Base-by-base conservation (phyloP, 92 coral and sea anemone genomes). In the Zoanthus gigantus region DNA sequence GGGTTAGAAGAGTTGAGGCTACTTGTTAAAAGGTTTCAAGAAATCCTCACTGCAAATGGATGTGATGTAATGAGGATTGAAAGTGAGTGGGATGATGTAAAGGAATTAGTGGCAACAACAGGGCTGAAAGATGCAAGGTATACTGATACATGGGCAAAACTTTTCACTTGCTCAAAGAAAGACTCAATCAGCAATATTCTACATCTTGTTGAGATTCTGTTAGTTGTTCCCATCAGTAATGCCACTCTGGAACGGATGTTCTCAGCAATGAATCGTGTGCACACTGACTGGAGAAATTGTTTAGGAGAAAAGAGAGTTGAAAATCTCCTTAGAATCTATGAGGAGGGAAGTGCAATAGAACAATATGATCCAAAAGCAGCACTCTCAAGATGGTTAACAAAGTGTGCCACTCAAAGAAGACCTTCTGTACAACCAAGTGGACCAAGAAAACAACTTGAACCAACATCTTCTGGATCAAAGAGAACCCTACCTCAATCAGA, bases 1-100 rank as follows among this genome's bases (percentile, higher is more conserved):
- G 91, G 91, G 44, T 16, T 8, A 83, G 88, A 88, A 1, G 91
- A 82, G 87, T 9, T 82, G 50, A 88, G 87, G 74, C n/a, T 68
- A 44, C 82, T 82, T 82, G 23, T 17, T 72, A 47, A 88, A 0
- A 18, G 91, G 74, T 88, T 88, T 83, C 12, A 47, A 8, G 45
- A 32, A 6, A 14, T 88, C 11, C 91, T 82, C 50, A 82, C 58
- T 15, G 87, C 90, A 87, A 87, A 87, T 54, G 87, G 87, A 18
- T 83, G 87, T 83, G 77, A 83, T 31, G 12, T 31, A 4, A 72
- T 8, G 9, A 72, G 23, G 77, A 72, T 72, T 37, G 77, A 72
- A 8, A 85, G 88, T 29, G 89, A 68, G 53, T 88, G 91, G 88
- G 89, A 83, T 73, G 50, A 23, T 53, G 6, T 83, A 60, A 82